These are phyloP conservation scores for Peromyscus polionotus DNA, from an alignment of 2,113 vertebrate genomes.

Conservation along the genomic window DNA sequence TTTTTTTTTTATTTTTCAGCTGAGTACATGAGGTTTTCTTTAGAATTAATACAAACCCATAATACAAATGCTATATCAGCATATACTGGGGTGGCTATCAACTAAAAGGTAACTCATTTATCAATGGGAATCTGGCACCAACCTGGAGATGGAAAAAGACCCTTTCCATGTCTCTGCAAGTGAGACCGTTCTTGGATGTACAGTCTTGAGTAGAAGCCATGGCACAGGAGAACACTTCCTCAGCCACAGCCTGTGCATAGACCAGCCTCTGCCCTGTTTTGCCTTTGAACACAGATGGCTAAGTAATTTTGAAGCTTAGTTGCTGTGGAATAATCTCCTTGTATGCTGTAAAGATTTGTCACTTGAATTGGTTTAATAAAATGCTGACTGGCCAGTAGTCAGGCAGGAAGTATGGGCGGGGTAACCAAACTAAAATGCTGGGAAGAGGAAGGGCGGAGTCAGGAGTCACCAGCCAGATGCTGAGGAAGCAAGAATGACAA, in stretches of 20 bases:
- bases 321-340: too few relatives aligned
- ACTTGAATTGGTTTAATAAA: too few relatives aligned
- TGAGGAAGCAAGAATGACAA: too few relatives aligned
- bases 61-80: constrained; percentile 81
- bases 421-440: too few relatives aligned
- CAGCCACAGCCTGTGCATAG: neutral
- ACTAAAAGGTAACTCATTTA: constrained; percentile 65
- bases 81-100: constrained; percentile 67
- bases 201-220: neutral
- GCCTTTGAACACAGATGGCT: neutral
- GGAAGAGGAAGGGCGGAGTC: too few relatives aligned
- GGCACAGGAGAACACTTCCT: accelerated
- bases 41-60: constrained; percentile 85
- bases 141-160: constrained; percentile 10
- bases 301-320: neutral
- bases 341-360: too few relatives aligned
- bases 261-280: too few relatives aligned
- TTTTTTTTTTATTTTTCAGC: constrained; percentile 59
- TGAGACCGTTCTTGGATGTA: neutral
- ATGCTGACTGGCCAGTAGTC: too few relatives aligned
- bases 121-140: neutral
- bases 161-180: neutral
- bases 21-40: constrained; percentile 82
- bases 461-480: too few relatives aligned
- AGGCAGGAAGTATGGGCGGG: too few relatives aligned